Evolutionary conservation across 2,888 invertebrate species (phyloP).

Genomic region (Vesta saturnalis): DNA sequence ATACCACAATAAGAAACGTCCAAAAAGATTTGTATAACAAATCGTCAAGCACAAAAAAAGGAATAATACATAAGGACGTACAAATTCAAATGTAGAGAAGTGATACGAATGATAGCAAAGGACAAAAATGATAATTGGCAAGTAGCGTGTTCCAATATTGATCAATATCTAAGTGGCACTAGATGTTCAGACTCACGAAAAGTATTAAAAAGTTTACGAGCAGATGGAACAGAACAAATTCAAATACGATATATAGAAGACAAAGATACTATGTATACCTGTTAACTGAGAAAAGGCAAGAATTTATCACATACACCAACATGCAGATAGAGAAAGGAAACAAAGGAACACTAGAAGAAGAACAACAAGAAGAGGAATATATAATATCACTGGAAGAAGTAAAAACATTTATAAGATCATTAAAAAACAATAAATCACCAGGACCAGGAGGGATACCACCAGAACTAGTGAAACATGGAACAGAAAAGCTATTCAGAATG

Average conservation of each 20-base stretch:
- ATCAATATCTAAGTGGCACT: no score
- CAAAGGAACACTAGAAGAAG: not conserved
- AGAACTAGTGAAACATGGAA: no score
- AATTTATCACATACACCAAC: not conserved
- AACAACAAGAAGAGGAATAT: no score
- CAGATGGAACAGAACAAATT: slow-evolving; percentile 3
- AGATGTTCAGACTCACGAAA: no score
- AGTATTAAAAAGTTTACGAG: no score
- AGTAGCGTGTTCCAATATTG: no score
- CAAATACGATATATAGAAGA: not conserved
- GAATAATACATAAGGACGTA: not conserved
- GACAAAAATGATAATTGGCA: no score
- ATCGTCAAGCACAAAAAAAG: not conserved
- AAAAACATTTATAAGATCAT: not conserved
- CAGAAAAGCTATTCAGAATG: no score
- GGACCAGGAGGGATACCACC: slow-evolving; percentile 4
- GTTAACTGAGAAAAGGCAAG: no score
- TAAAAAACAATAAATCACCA: no score
- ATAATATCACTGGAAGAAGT: not conserved
- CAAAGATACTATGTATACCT: no score
- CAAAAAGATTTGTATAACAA: not conserved
- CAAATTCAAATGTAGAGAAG: not conserved
- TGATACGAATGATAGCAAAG: not conserved
- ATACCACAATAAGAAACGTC: not conserved
- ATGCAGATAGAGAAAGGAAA: not conserved